Evolutionary conservation across 2,888 invertebrate species (phyloP).

Genomic region (Polymixis flavicincta): DNA sequence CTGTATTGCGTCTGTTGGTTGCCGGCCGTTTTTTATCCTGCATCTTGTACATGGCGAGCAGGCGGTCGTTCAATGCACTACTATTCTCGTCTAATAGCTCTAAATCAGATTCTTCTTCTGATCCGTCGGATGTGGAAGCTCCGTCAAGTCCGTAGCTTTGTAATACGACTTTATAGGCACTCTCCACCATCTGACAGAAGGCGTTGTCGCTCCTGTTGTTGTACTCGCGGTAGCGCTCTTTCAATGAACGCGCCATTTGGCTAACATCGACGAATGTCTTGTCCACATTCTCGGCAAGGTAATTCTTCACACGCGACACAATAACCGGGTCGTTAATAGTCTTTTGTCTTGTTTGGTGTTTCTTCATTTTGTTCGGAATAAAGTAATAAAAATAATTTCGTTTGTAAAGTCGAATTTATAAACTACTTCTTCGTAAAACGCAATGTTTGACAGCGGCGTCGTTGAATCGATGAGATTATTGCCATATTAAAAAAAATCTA

Average conservation of each 20-base stretch:
- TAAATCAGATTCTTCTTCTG: conserved; percentile 92
- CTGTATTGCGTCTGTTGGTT: conserved; percentile 79
- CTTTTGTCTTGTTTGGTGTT: conserved; percentile 88
- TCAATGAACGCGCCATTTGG: conserved; percentile 95
- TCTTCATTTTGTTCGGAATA: conserved; percentile 82
- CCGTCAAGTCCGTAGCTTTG: conserved; percentile 92
- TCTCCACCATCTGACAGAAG: conserved; percentile 95
- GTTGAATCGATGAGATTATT: conserved; percentile 82
- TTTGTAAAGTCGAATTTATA: conserved; percentile 56
- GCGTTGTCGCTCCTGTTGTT: conserved; percentile 94
- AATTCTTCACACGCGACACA: conserved; percentile 92
- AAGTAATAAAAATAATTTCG: conserved; percentile 39
- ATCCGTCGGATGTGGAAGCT: conserved; percentile 90
- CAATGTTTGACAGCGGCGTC: conserved; percentile 83
- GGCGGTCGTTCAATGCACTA: conserved; percentile 92
- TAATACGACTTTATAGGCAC: conserved; percentile 93
- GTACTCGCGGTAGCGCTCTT: conserved; percentile 94
- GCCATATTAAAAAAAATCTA: conserved; percentile 68
- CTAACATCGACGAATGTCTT: conserved; percentile 95
- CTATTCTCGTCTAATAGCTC: conserved; percentile 95
- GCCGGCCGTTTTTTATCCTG: conserved; percentile 87
- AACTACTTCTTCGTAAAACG: conserved; percentile 72
- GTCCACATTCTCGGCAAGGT: conserved; percentile 95
- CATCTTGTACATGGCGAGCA: conserved; percentile 88
- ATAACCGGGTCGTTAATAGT: conserved; percentile 90